phyloP scores from a whole-genome alignment of 2,113 vertebrate genomes.

The Oryzias celebensis region DNA sequence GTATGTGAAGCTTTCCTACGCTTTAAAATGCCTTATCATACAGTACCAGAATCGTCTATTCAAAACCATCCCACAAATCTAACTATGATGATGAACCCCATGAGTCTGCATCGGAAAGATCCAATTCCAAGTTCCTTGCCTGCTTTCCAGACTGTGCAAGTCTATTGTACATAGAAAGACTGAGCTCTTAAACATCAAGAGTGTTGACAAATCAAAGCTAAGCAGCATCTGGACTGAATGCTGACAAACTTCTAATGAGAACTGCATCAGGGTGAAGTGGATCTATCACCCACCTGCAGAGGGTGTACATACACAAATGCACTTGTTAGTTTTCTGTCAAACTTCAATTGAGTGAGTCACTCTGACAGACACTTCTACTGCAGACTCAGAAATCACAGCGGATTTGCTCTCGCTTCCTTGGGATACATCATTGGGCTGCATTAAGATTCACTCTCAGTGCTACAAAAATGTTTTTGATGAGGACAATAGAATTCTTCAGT shows the following conservation, averaged over 20 bases:
- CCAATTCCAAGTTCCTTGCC: too few species aligned
- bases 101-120: too few species aligned
- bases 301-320: conserved; percentile 15
- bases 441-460: not conserved
- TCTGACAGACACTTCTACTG: not conserved
- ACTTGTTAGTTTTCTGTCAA: conserved; percentile 15
- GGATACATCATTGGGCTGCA: not conserved
- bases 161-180: not conserved
- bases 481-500: too few species aligned
- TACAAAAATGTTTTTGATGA: too few species aligned
- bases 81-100: too few species aligned
- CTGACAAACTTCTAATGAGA: conserved; percentile 18
- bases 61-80: too few species aligned
- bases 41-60: too few species aligned
- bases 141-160: too few species aligned
- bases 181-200: conserved; percentile 6
- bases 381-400: not conserved
- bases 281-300: conserved; percentile 14
- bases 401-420: not conserved
- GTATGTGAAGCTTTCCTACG: not conserved
- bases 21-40: too few species aligned
- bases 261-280: not conserved
- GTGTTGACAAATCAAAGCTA: conserved; percentile 27
- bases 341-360: not conserved
- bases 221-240: conserved; percentile 6